Conservation (phyloP, 2,888 invertebrate species). For the Exephanes ischioxanthus region DNA sequence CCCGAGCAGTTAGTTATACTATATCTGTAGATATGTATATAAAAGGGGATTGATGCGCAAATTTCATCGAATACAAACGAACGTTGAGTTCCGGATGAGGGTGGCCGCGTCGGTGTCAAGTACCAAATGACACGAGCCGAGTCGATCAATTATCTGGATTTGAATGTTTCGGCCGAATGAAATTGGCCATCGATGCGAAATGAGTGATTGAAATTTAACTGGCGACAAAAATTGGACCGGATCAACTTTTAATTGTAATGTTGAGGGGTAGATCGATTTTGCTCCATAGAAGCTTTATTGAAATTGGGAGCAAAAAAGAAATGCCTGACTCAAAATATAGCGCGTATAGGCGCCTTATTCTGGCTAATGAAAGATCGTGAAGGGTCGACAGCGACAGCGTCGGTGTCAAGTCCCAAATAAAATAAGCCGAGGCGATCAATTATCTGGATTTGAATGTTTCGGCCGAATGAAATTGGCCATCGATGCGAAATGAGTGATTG, state of each 20-base stretch:
- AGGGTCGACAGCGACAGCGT: not conserved
- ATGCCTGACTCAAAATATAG: too few species aligned
- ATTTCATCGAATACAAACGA: slow-evolving; percentile 44
- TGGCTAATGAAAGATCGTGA: too few species aligned
- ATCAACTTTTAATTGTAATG: not conserved
- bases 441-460: slow-evolving; percentile 42
- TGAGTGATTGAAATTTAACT: slow-evolving; percentile 27
- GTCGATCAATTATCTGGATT: slow-evolving; percentile 44
- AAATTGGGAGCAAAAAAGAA: not conserved
- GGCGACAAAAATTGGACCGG: slow-evolving; percentile 9
- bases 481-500: slow-evolving; percentile 27
- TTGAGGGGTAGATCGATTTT: not conserved
- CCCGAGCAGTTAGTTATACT: not conserved
- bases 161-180: slow-evolving; percentile 41
- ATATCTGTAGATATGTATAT: slow-evolving; percentile 9
- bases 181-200: slow-evolving; percentile 44
- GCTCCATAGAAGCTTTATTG: not conserved
- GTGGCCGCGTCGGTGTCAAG: slow-evolving; percentile 14
- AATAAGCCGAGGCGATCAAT: slow-evolving; percentile 27
- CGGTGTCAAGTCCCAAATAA: slow-evolving; percentile 27
- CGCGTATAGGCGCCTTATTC: too few species aligned
- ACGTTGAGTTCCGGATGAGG: slow-evolving; percentile 10
- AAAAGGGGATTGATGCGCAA: slow-evolving; percentile 4
- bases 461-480: slow-evolving; percentile 46
- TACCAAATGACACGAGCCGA: slow-evolving; percentile 21